Conservation (phyloP, 2,797 vertebrate species). For the Neosilurus mollespiculum region DNA sequence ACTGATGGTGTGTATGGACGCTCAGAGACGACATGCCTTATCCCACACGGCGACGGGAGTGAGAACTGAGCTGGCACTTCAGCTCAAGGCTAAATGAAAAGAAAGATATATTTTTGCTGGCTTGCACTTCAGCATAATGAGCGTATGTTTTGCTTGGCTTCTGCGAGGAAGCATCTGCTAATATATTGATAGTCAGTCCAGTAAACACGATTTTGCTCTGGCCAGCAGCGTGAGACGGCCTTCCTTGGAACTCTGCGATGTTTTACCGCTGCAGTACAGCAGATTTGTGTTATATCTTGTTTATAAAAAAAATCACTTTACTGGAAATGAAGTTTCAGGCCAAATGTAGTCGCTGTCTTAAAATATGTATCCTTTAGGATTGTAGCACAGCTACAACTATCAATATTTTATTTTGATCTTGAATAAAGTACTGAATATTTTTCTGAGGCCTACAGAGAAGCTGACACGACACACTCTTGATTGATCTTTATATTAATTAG, state of each 20-base stretch:
- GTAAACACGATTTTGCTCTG: not conserved
- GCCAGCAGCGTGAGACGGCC: not conserved
- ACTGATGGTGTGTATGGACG: not conserved
- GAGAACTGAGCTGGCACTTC: not conserved
- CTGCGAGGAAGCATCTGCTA: slow-evolving; percentile 27
- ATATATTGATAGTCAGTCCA: not conserved
- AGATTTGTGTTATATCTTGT: not conserved
- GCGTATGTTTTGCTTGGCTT: slow-evolving; percentile 10
- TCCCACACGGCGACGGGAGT: not conserved
- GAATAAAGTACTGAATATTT: not conserved
- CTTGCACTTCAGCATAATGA: slow-evolving; percentile 30
- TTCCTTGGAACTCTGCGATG: slow-evolving; percentile 12
- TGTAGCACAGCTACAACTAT: not conserved
- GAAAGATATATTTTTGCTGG: slow-evolving; percentile 6
- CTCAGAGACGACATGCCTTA: not conserved
- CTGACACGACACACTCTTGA: not conserved
- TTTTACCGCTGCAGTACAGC: slow-evolving; percentile 11
- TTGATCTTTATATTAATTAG: not conserved
- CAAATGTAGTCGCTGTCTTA: not conserved
- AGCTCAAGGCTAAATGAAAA: slow-evolving; percentile 1
- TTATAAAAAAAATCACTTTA: not conserved
- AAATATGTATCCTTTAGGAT: not conserved
- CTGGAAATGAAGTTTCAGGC: not conserved
- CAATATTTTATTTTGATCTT: not conserved
- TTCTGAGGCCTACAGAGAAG: not conserved